Base-by-base conservation (phyloP, 2,888 invertebrate species). In the Alcis repandata region DNA sequence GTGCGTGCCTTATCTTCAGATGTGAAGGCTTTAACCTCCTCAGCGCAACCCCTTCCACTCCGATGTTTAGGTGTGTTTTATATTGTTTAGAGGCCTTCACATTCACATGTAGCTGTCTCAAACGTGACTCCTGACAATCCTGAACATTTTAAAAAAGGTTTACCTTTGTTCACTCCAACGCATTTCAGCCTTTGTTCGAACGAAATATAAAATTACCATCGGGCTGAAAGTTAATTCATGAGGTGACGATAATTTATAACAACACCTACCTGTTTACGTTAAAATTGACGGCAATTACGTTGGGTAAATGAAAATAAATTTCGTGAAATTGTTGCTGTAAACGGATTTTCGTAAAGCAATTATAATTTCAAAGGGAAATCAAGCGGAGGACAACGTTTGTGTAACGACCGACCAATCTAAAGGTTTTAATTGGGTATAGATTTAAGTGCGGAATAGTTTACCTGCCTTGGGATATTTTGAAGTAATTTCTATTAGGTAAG, bases 1-100 rank as follows among this genome's bases (percentile, higher is more conserved):
- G 84, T 86, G 89, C 90, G 90, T 91, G 92, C 88, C 90, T 91
- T 91, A 92, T 92, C 91, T 86, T 77, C 68, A 70, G 73, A 79
- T 78, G 79, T 79, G 74, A 75, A 82, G 79, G 79, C 79, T 86
- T 81, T 74, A 78, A 79, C 79, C 75, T 80, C 77, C 78, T 80
- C 71, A 20, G 69, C 68, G 63, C 77, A 78, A 76, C 81, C 78
- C 79, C 77, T 76, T 78, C 77, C 63, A 69, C 67, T 62, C 57
- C 52, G 56, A 62, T 63, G 63, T 54, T 67, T 66, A 41, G 43
- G 43, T 66, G 41, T 56, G 57, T 64, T 66, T 67, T 69, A 63
- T 65, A 61, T 63, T 62, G 62, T 62, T 69, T 51, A 64, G 59
- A 65, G 52, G 45, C 41, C 22, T 40, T 48, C 32, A 45, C 51